phyloP scores from a whole-genome alignment of 2,113 vertebrate species.

The Mus pahari region DNA sequence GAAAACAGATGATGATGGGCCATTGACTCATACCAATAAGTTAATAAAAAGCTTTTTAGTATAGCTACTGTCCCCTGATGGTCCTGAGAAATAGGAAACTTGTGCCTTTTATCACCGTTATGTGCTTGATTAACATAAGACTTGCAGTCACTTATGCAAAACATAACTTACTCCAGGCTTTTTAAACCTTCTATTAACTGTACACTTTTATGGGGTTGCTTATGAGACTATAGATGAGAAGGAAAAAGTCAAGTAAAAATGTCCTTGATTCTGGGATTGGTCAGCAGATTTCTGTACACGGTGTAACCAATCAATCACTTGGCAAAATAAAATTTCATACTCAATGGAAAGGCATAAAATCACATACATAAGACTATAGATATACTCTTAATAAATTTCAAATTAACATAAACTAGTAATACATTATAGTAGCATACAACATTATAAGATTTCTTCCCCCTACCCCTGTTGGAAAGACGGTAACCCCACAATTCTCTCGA shows the following conservation, averaged over 20 bases:
- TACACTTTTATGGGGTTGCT: constrained; percentile 43
- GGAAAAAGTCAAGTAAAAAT: constrained; percentile 45
- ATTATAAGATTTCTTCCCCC: neutral
- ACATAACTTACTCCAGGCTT: constrained; percentile 55
- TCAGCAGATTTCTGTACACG: neutral
- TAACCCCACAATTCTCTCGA: constrained; percentile 24
- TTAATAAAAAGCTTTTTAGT: constrained; percentile 70
- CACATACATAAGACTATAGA: neutral
- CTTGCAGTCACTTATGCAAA: constrained; percentile 55
- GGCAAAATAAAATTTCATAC: constrained; percentile 23
- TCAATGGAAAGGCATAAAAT: constrained; percentile 15
- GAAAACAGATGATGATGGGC: constrained; percentile 60
- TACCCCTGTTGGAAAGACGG: neutral
- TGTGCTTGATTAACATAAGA: constrained; percentile 56
- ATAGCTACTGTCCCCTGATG: constrained; percentile 65
- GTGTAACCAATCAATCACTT: neutral
- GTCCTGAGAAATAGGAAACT: constrained; percentile 74
- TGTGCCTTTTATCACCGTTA: constrained; percentile 18
- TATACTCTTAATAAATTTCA: constrained; percentile 19
- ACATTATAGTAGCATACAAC: constrained; percentile 17
- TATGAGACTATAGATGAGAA: constrained; percentile 48
- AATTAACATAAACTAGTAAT: constrained; percentile 54
- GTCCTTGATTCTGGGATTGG: neutral
- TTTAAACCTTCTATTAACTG: constrained; percentile 49
- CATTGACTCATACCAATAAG: constrained; percentile 67